A percentile compares a stretch with the other conserved stretches of the same genome.
phyloP scores from a whole-genome alignment of 1,140 invertebrate genomes.

The Caerostris extrusa region DNA sequence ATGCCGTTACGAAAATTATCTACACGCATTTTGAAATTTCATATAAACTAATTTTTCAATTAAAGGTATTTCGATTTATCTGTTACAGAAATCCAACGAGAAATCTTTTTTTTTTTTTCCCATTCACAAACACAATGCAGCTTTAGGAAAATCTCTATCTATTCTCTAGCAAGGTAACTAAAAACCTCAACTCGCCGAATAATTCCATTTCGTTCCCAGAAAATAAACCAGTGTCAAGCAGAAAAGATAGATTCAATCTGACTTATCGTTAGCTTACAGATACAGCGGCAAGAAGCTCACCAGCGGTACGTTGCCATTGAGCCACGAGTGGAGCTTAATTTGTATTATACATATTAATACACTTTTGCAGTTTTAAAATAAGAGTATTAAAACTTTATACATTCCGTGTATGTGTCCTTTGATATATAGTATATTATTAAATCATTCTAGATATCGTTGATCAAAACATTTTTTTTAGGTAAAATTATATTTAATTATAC shows the following conservation, averaged over 20 bases:
- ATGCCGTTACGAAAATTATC: no score
- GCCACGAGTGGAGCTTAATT: no score
- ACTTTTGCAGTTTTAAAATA: no score
- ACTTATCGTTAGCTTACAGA: conserved; percentile 55
- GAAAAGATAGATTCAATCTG: conserved; percentile 44
- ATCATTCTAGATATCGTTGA: no score
- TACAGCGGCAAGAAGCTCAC: conserved; percentile 5
- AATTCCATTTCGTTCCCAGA: neutral
- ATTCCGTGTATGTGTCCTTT: no score
- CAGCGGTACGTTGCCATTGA: conserved; percentile 28
- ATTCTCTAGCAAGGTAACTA: neutral
- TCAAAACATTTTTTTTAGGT: no score
- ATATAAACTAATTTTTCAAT: neutral
- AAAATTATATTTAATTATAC: no score
- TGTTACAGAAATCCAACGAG: neutral
- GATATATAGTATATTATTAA: no score
- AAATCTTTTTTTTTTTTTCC: neutral
- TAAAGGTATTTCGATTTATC: neutral
- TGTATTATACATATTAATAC: no score
- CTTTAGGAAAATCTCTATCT: neutral
- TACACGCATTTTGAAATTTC: neutral
- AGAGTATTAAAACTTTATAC: no score
- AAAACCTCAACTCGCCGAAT: neutral
- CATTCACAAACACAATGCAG: neutral
- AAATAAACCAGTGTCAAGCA: neutral